These are phyloP conservation scores for Columba livia DNA, from an alignment of 2,113 vertebrate species.

Conservation along the genomic window DNA sequence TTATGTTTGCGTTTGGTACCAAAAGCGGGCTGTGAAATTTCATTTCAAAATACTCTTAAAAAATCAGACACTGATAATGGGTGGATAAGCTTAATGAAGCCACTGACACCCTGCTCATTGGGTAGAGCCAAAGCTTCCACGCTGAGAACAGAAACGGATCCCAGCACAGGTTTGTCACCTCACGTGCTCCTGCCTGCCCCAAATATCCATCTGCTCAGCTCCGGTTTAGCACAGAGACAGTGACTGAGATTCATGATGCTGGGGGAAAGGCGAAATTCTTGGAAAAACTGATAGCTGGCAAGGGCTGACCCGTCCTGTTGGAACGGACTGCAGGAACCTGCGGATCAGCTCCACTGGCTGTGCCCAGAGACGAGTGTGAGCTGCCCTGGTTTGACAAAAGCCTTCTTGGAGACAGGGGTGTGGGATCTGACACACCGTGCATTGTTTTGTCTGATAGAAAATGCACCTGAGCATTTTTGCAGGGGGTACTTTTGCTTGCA, in stretches of 20 bases:
- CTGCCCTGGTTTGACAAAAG: not conserved
- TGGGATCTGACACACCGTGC: accelerated
- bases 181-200: not conserved
- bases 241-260: not conserved
- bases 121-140: not conserved
- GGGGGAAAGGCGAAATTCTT: not conserved
- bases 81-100: not conserved
- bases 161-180: not conserved
- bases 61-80: accelerated
- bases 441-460: not conserved
- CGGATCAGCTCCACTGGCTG: too few relatives aligned
- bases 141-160: accelerated
- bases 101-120: accelerated
- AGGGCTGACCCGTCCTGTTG: not conserved
- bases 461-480: accelerated
- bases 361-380: not conserved
- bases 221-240: not conserved
- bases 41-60: not conserved
- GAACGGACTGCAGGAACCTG: too few relatives aligned
- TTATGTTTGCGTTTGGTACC: too few relatives aligned
- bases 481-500: not conserved
- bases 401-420: not conserved
- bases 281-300: not conserved
- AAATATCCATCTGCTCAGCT: not conserved
- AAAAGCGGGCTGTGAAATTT: not conserved